Evolutionary conservation across 2,797 vertebrate species (phyloP).

Genomic region (Oryzias sinensis): DNA sequence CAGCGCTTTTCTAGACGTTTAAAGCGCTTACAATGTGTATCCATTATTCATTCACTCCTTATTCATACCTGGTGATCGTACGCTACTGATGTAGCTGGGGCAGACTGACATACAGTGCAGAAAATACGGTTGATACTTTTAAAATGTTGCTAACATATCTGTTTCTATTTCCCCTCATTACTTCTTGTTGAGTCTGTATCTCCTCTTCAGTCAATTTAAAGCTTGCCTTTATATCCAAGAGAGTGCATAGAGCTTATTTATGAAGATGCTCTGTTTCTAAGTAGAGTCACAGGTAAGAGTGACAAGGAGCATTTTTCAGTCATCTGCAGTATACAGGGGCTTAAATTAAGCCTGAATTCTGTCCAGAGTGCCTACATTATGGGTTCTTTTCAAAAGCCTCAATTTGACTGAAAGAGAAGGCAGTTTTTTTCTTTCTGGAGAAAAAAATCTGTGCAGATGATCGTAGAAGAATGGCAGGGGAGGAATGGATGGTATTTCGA

Average conservation of each 20-base stretch:
- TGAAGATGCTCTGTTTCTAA: conserved; percentile 48
- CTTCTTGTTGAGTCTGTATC: conserved; percentile 18
- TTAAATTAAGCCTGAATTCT: conserved; percentile 68
- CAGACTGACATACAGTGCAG: too few relatives aligned
- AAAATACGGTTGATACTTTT: too few relatives aligned
- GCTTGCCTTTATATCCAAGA: conserved; percentile 37
- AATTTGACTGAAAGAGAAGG: conserved; percentile 78
- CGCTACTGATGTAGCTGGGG: too few relatives aligned
- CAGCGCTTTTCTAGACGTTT: too few relatives aligned
- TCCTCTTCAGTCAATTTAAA: conserved; percentile 53
- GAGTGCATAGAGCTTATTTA: conserved; percentile 45
- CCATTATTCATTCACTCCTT: too few relatives aligned
- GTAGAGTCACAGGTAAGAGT: conserved; percentile 37
- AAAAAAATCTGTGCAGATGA: conserved; percentile 67
- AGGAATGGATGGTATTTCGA: conserved; percentile 29
- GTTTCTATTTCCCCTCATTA: conserved; percentile 38
- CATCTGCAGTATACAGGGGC: conserved; percentile 67
- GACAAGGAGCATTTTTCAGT: conserved; percentile 67
- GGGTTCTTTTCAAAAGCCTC: conserved; percentile 64
- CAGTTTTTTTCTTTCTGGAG: conserved; percentile 59
- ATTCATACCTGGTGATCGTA: too few relatives aligned
- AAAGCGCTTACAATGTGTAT: too few relatives aligned
- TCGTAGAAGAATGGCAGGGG: conserved; percentile 57
- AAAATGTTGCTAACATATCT: conserved; percentile 19
- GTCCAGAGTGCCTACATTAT: conserved; percentile 72